A percentile compares a stretch with the other conserved stretches of the same genome.
Conservation (phyloP, 2,113 vertebrate species). For the Notarius lentiginosus region DNA sequence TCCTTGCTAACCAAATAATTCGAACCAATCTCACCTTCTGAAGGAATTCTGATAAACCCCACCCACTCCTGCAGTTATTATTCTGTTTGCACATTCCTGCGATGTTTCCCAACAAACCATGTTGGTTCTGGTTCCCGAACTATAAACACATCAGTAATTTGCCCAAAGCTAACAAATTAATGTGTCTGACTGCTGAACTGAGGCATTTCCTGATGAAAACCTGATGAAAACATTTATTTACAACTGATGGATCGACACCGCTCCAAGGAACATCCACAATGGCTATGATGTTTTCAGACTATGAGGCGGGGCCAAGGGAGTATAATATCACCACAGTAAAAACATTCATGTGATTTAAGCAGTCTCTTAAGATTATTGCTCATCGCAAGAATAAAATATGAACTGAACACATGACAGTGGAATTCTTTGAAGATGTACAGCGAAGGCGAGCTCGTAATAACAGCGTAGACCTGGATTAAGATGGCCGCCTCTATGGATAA, state of each 20-base stretch:
- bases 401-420: neutral
- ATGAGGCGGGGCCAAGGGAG: neutral
- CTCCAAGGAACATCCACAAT: neutral
- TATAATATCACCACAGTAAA: neutral
- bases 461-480: neutral
- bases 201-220: neutral
- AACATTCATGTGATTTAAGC: neutral
- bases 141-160: neutral
- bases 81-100: neutral
- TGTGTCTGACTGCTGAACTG: neutral
- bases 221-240: neutral
- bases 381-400: no score
- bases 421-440: neutral
- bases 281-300: neutral
- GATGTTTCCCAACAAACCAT: neutral
- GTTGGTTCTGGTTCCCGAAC: neutral
- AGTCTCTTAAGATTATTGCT: neutral
- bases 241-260: neutral
- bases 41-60: neutral
- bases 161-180: neutral
- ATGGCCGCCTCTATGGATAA: neutral
- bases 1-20: neutral
- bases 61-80: neutral
- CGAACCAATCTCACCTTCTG: neutral
- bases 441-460: no score